Evolutionary conservation across 2,113 vertebrate genomes (phyloP).

Genomic region (Sigmodon hispidus): DNA sequence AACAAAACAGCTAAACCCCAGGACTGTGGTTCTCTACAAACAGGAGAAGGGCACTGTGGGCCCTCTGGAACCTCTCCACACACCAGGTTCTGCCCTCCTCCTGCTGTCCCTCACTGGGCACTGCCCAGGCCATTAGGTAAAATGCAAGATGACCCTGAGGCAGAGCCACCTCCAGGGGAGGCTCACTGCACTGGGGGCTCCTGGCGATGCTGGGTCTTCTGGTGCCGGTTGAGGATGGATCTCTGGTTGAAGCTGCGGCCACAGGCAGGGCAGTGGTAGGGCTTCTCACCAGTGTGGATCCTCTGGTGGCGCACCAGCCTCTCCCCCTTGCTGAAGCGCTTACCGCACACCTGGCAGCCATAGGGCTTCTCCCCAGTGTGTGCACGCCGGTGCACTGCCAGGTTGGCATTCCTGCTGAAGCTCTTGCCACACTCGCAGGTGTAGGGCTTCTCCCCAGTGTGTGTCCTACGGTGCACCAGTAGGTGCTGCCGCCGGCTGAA

Average conservation of each 20-base stretch:
- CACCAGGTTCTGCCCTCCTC: background rate
- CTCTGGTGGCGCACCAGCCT: conserved; percentile 76
- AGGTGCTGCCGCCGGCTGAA: conserved; percentile 80
- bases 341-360: conserved; percentile 77
- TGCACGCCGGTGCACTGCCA: conserved; percentile 68
- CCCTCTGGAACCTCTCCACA: background rate
- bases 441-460: conserved; percentile 82
- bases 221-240: conserved; percentile 77
- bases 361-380: conserved; percentile 80
- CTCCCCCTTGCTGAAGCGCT: conserved; percentile 77
- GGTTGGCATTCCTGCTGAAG: conserved; percentile 76
- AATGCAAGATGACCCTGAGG: background rate
- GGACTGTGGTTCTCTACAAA: background rate
- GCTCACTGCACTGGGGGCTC: conserved; percentile 29
- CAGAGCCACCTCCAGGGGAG: background rate
- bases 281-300: conserved; percentile 75
- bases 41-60: background rate
- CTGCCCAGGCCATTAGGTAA: background rate
- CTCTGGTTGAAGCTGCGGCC: conserved; percentile 75
- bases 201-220: conserved; percentile 69
- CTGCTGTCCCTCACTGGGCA: background rate
- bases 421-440: conserved; percentile 80
- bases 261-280: conserved; percentile 72
- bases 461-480: conserved; percentile 78
- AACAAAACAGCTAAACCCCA: background rate